Evolutionary conservation across 1,140 invertebrate genomes (phyloP), one percentile per base, ranked within the genome.

Genomic region (Ostrea denselamellosa): DNA sequence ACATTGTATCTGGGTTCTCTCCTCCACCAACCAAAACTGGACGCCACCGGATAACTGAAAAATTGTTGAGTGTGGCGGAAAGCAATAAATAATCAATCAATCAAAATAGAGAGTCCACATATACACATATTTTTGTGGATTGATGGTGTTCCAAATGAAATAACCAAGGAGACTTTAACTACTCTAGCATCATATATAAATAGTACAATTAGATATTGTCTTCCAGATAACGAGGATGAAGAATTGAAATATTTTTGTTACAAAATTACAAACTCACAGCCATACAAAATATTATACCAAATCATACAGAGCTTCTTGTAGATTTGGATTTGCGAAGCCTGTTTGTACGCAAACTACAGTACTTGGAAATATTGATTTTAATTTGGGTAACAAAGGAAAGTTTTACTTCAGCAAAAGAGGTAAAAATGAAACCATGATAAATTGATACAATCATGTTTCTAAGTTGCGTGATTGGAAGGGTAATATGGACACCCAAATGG

Each of bases 81-180:
- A n/a, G n/a, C n/a, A n/a, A n/a, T n/a, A n/a, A n/a, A n/a, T n/a
- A n/a, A n/a, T n/a, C n/a, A n/a, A n/a, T n/a, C n/a, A n/a, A n/a
- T n/a, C n/a, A n/a, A n/a, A n/a, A n/a, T n/a, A n/a, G 95, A 95
- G 14, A 94, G 91, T 88, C 95, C 95, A 25, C 95, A 95, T 91
- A 71, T 94, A n/a, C 94, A 95, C 86, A 92, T 94, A 22, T 90
- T 95, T 14, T 82, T 94, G 51, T 95, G 94, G 94, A 88, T 94
- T 12, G 89, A 94, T 88, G 90, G 93, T 91, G 86, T 89, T 77
- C 94, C 94, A 54, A 85, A 56, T 44, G 14, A 81, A 22, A 12
- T 86, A 56, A 87, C n/a, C 56, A 71, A 53, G 10, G n/a, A n/a
- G 5, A 22, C 4, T 68, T n/a, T 22, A n/a, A 19, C 54, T 65